Percentiles rank a stretch among this genome's conserved stretches.
Evolutionary conservation across 2,113 vertebrate species (phyloP).

Genomic region (mouse (Mus musculus)): GRCm39 chr17:89698001-89698500

Average conservation of each 20-base stretch:
- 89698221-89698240: not conserved
- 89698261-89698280: not conserved
- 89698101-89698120: not conserved
- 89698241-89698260: not conserved
- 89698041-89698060: not conserved
- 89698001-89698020: not conserved
- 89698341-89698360: not conserved
- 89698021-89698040: not conserved
- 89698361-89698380: no score
- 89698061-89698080: not conserved
- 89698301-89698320: not conserved
- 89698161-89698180: not conserved
- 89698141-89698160: not conserved
- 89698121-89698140: not conserved
- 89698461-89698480: no score
- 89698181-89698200: not conserved
- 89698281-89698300: not conserved
- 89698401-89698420: no score
- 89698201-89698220: not conserved
- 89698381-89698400: no score
- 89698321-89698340: not conserved
- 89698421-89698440: no score
- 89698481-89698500: no score
- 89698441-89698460: no score
- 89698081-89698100: not conserved